Evolutionary conservation across 2,113 vertebrate species (phyloP).

Genomic region (Uria aalge): DNA sequence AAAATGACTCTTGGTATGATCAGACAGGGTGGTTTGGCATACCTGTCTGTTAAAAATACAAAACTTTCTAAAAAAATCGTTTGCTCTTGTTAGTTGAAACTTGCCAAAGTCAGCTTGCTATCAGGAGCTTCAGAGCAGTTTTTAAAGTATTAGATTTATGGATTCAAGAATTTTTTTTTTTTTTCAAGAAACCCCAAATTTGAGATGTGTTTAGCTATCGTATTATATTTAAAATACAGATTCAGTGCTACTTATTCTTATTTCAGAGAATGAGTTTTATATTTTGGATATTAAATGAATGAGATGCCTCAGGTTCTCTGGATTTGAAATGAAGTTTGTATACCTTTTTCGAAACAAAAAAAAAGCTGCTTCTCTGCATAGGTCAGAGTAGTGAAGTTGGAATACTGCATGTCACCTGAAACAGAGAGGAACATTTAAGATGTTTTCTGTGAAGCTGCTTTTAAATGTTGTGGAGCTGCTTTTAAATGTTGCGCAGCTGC

Average conservation of each 20-base stretch:
- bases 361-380: not conserved
- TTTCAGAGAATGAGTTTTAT: not conserved
- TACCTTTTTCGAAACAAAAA: not conserved
- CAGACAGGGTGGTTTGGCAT: not conserved
- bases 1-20: not conserved
- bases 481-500: not conserved
- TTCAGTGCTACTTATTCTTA: not conserved
- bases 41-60: not conserved
- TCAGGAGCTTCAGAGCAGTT: not conserved
- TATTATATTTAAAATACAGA: not conserved
- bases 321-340: not conserved
- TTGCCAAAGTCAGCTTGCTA: not conserved
- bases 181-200: not conserved
- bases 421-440: not conserved
- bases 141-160: not conserved
- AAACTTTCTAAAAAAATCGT: not conserved
- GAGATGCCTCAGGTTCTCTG: not conserved
- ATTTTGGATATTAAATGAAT: not conserved
- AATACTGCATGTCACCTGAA: not conserved
- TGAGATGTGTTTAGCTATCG: not conserved
- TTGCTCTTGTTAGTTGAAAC: not conserved
- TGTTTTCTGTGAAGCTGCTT: not conserved
- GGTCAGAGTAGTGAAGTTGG: not conserved
- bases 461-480: not conserved
- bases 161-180: not conserved